Percentiles rank a stretch among this genome's conserved stretches.
Conservation (phyloP, 2,797 vertebrate genomes). For the Mormyrus hasselquistii region DNA sequence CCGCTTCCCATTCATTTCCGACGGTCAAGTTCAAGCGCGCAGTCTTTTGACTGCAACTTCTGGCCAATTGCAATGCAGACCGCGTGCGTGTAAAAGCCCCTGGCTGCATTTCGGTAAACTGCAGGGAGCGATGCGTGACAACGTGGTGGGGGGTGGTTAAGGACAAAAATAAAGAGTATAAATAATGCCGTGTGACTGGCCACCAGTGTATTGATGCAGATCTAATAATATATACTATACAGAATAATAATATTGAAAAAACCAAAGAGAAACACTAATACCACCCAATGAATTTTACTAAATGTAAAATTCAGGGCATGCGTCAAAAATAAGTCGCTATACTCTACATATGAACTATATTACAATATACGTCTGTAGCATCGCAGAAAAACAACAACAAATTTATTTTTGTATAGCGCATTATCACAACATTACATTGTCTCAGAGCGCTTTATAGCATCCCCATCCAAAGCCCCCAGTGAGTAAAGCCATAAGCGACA, state of each 20-base stretch:
- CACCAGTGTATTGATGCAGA: not conserved
- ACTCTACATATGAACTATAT: not conserved
- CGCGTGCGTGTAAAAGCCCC: conserved; percentile 25
- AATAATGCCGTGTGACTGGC: not conserved
- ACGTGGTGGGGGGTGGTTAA: not conserved
- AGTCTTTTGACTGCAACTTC: conserved; percentile 27
- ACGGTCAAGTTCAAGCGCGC: conserved; percentile 72
- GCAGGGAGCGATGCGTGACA: not conserved
- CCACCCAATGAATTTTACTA: not conserved
- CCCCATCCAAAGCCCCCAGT: too few relatives aligned
- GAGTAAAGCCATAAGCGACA: too few relatives aligned
- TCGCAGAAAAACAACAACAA: not conserved
- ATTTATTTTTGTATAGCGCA: too few relatives aligned
- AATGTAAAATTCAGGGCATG: not conserved
- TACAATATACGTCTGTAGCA: not conserved
- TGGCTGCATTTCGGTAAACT: not conserved
- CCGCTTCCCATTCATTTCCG: conserved; percentile 57
- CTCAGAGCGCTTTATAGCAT: too few relatives aligned
- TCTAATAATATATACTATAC: not conserved
- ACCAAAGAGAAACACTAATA: not conserved
- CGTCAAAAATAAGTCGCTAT: not conserved
- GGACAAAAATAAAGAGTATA: not conserved
- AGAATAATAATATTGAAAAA: not conserved
- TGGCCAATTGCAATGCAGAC: conserved; percentile 55
- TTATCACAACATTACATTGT: too few relatives aligned